phyloP scores from a whole-genome alignment of 2,113 vertebrate species.

The Mungos mungo region DNA sequence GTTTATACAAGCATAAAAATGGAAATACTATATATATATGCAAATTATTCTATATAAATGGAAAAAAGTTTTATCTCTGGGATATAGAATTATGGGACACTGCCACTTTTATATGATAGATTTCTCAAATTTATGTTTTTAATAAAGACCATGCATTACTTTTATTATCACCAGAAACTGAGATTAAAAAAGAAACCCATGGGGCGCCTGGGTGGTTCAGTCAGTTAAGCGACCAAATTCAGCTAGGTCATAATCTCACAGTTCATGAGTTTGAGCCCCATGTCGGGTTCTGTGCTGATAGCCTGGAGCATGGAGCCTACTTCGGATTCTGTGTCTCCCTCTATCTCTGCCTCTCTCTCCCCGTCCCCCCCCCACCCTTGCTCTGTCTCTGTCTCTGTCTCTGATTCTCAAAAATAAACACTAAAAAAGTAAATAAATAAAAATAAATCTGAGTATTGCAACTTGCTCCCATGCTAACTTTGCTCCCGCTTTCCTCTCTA shows the following conservation, averaged over 20 bases:
- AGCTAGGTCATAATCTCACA: too few species aligned
- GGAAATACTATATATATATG: neutral
- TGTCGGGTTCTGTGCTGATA: too few species aligned
- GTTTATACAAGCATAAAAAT: neutral
- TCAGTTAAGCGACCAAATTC: too few species aligned
- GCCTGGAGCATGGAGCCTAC: too few species aligned
- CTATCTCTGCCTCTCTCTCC: too few species aligned
- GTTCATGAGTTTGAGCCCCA: too few species aligned
- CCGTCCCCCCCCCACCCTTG: too few species aligned
- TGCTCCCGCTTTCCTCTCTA: neutral
- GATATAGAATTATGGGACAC: neutral
- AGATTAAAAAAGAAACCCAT: neutral
- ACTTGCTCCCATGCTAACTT: neutral
- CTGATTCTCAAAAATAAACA: too few species aligned
- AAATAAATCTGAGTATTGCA: neutral
- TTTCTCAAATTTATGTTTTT: conserved; percentile 7
- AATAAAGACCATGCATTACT: neutral
- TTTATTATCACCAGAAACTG: neutral
- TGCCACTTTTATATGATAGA: neutral
- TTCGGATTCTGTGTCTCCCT: too few species aligned
- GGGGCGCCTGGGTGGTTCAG: too few species aligned
- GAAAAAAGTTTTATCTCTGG: neutral
- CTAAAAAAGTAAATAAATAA: neutral
- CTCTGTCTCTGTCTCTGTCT: too few species aligned
- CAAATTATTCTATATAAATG: neutral